Evolutionary conservation across 1,140 invertebrate species (phyloP).

Genomic region (Popillia japonica): DNA sequence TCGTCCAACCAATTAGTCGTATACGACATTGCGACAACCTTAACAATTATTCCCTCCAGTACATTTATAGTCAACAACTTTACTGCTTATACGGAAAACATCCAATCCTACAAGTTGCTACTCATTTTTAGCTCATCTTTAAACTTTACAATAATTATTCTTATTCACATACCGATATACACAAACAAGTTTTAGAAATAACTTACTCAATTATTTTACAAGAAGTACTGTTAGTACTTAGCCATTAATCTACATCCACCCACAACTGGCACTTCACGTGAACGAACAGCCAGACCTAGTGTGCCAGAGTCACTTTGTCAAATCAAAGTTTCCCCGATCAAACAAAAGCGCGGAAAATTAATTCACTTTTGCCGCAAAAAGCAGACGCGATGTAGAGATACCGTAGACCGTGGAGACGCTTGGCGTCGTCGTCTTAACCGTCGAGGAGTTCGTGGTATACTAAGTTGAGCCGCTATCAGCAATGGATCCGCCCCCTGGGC

Average conservation of each 20-base stretch:
- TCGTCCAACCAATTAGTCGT: no score
- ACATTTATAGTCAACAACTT: no score
- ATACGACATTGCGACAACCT: no score
- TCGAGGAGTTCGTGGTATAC: conserved; percentile 27
- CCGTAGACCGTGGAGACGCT: not conserved
- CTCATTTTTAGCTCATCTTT: no score
- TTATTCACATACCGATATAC: not conserved
- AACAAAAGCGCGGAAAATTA: not conserved
- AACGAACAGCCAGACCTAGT: not conserved
- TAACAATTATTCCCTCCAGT: no score
- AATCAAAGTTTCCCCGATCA: not conserved
- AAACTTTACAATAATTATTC: no score
- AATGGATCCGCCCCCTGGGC: conserved; percentile 19
- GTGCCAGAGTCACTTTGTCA: not conserved
- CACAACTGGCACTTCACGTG: not conserved
- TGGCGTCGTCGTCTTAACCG: conserved; percentile 16
- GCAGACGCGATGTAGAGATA: not conserved
- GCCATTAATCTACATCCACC: not conserved
- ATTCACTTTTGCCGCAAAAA: conserved; percentile 26
- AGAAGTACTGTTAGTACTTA: not conserved
- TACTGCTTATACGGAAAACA: no score
- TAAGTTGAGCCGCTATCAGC: conserved; percentile 26
- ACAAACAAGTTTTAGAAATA: not conserved
- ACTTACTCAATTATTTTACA: not conserved
- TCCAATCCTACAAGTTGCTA: no score